phyloP scores from a whole-genome alignment of 2,113 vertebrate genomes.

The Calidris pygmaea region DNA sequence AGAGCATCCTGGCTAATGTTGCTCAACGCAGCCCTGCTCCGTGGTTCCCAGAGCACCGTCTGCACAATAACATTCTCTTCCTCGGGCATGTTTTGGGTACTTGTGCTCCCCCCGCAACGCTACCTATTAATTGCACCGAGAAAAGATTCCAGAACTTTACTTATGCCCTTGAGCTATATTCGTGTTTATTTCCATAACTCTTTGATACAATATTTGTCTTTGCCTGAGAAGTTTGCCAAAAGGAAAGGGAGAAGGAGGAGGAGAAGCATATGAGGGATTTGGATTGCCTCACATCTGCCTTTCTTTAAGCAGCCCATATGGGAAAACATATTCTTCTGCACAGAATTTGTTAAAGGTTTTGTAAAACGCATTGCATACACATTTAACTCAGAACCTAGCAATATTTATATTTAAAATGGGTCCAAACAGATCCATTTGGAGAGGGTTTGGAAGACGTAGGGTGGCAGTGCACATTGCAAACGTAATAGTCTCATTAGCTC shows the following conservation, averaged over 20 bases:
- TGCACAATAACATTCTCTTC: constrained; percentile 48
- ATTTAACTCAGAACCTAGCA: constrained; percentile 33
- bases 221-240: constrained; percentile 69
- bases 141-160: constrained; percentile 60
- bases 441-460: constrained; percentile 22
- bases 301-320: constrained; percentile 72
- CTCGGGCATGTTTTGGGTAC: constrained; percentile 18
- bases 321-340: constrained; percentile 74
- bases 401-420: constrained; percentile 48
- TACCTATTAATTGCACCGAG: constrained; percentile 40
- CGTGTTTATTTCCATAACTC: constrained; percentile 64
- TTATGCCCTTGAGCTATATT: constrained; percentile 68
- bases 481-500: not conserved
- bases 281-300: constrained; percentile 72
- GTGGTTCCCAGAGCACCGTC: constrained; percentile 39
- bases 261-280: constrained; percentile 61
- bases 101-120: not conserved
- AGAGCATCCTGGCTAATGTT: constrained; percentile 54
- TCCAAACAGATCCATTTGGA: constrained; percentile 68
- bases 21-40: constrained; percentile 48
- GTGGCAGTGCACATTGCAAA: constrained; percentile 10
- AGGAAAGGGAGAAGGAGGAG: constrained; percentile 54
- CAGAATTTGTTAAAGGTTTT: constrained; percentile 65
- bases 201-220: constrained; percentile 68
- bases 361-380: not conserved